Percentiles rank a stretch among this genome's conserved stretches.
These are phyloP conservation scores for Galemys pyrenaicus DNA, from an alignment of 2,113 vertebrate species.

Conservation along the genomic window DNA sequence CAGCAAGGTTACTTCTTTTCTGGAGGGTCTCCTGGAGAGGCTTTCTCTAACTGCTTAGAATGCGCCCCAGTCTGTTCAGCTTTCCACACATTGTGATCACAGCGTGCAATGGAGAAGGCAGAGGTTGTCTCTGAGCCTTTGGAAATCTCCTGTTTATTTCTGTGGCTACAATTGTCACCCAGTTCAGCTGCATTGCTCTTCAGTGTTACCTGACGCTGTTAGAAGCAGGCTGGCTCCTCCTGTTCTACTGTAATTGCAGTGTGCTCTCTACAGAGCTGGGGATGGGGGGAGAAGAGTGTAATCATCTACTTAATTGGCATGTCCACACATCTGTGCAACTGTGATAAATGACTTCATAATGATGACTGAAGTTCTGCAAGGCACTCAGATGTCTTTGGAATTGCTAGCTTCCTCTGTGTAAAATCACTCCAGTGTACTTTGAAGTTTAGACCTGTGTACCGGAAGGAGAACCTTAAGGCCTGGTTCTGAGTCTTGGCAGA, in stretches of 20 bases:
- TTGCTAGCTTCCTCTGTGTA: background rate
- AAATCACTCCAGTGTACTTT: background rate
- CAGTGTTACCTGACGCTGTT: background rate
- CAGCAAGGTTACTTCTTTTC: background rate
- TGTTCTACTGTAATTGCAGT: conserved; percentile 11
- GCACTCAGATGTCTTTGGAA: background rate
- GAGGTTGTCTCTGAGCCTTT: background rate
- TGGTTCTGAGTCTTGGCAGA: background rate
- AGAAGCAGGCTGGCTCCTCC: background rate
- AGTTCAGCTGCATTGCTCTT: background rate
- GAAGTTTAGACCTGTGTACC: background rate
- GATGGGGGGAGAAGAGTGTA: background rate
- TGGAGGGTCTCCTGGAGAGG: background rate
- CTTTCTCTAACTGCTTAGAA: background rate
- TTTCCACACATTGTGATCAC: background rate
- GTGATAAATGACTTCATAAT: conserved; percentile 15
- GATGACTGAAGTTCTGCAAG: background rate
- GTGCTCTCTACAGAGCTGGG: background rate
- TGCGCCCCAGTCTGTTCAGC: background rate
- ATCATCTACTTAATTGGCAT: conserved; percentile 49
- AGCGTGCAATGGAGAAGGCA: background rate
- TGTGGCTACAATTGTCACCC: background rate
- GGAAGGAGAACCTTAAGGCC: background rate
- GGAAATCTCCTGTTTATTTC: background rate
- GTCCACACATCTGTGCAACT: conserved; percentile 18